Conservation (phyloP, 2,113 vertebrate genomes). For the Sturnira hondurensis region DNA sequence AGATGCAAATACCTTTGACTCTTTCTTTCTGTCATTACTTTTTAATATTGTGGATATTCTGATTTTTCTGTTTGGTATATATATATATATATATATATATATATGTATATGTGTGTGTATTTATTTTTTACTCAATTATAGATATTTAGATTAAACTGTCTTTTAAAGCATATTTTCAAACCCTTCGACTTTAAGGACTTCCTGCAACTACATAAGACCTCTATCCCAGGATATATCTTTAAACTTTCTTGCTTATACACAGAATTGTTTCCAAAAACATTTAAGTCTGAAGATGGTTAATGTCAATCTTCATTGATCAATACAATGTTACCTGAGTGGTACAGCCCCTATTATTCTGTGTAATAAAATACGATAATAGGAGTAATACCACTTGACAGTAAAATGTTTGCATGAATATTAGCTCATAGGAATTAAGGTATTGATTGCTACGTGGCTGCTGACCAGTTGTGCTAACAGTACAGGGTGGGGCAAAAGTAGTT, state of each 20-base stretch:
- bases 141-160: background rate
- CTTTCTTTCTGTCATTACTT: conserved; percentile 2
- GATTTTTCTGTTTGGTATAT: conserved; percentile 24
- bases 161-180: conserved; percentile 25
- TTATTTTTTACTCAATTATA: background rate
- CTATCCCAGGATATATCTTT: background rate
- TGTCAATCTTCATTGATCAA: background rate
- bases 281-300: background rate
- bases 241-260: background rate
- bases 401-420: background rate
- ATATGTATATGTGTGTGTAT: background rate
- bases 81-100: background rate
- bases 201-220: background rate
- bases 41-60: background rate
- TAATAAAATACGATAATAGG: background rate
- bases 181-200: background rate
- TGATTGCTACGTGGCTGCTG: background rate
- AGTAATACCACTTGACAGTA: background rate
- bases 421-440: background rate
- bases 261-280: conserved; percentile 11
- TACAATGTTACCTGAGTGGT: background rate
- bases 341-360: background rate
- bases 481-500: background rate
- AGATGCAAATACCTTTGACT: background rate
- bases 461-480: background rate